Evolutionary conservation across 2,888 invertebrate species (phyloP).

Genomic region (Pterostichus niger): DNA sequence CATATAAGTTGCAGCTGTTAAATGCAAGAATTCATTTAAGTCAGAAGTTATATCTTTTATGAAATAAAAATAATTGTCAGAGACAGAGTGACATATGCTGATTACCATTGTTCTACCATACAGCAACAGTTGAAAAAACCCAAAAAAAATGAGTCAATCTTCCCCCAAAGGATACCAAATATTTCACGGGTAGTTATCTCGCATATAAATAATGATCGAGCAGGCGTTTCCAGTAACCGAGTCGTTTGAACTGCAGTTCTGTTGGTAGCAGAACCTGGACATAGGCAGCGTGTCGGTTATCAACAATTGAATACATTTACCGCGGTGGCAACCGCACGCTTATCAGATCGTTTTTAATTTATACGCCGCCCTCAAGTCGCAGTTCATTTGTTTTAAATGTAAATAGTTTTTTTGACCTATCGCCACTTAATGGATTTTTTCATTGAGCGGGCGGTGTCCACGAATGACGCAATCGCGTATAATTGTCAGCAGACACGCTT

Average conservation of each 20-base stretch:
- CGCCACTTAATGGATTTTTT: conserved; percentile 60
- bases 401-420: conserved; percentile 65
- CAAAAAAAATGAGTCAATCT: neutral
- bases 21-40: no score
- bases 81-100: no score
- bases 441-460: conserved; percentile 51
- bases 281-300: conserved; percentile 51
- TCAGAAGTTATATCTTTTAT: no score
- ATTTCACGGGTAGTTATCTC: conserved; percentile 21
- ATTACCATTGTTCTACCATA: no score
- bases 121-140: neutral
- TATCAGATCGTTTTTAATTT: conserved; percentile 67
- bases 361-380: conserved; percentile 66
- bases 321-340: conserved; percentile 38
- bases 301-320: conserved; percentile 65
- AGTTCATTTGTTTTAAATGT: conserved; percentile 67
- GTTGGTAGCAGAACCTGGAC: no score
- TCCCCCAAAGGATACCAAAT: conserved; percentile 1
- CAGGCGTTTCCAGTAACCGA: neutral
- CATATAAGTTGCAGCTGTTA: no score
- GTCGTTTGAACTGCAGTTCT: neutral
- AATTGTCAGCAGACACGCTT: conserved; percentile 58
- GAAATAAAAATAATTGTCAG: no score
- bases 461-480: conserved; percentile 49
- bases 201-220: conserved; percentile 23